Conservation (phyloP, 1,140 invertebrate species). For the Drosophila nigromelanica region DNA sequence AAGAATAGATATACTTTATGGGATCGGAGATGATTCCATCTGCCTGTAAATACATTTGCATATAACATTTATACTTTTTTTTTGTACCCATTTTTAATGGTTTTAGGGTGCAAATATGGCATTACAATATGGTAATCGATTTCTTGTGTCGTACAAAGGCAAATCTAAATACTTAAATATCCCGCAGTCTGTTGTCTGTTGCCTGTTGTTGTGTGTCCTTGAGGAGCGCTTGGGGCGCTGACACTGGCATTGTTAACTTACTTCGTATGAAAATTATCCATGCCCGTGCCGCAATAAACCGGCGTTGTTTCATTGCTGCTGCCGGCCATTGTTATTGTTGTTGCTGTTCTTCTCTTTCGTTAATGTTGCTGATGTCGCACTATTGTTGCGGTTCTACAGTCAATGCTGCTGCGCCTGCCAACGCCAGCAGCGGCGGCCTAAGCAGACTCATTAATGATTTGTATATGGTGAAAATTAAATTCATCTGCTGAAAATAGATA, state of each 20-base stretch:
- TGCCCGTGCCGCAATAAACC: slow-evolving; percentile 76
- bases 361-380: slow-evolving; percentile 24
- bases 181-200: slow-evolving; percentile 3
- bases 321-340: slow-evolving; percentile 56
- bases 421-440: slow-evolving; percentile 43
- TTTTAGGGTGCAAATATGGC: background rate
- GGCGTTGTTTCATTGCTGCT: slow-evolving; percentile 73
- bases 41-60: too few relatives aligned
- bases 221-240: slow-evolving; percentile 24
- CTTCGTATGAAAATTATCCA: slow-evolving; percentile 79
- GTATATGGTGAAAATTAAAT: slow-evolving; percentile 30
- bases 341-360: slow-evolving; percentile 8
- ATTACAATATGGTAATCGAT: slow-evolving; percentile 57
- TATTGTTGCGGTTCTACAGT: slow-evolving; percentile 36
- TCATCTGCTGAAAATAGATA: slow-evolving; percentile 39
- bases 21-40: too few relatives aligned
- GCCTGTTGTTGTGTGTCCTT: slow-evolving; percentile 38
- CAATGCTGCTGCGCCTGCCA: slow-evolving; percentile 46
- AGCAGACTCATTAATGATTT: slow-evolving; percentile 67
- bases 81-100: too few relatives aligned
- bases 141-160: slow-evolving; percentile 46
- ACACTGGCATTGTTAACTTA: slow-evolving; percentile 49
- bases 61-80: too few relatives aligned
- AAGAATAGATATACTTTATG: too few relatives aligned
- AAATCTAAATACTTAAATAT: slow-evolving; percentile 37